Base-by-base conservation (phyloP, 2,888 invertebrate species). In the Antitype chi region DNA sequence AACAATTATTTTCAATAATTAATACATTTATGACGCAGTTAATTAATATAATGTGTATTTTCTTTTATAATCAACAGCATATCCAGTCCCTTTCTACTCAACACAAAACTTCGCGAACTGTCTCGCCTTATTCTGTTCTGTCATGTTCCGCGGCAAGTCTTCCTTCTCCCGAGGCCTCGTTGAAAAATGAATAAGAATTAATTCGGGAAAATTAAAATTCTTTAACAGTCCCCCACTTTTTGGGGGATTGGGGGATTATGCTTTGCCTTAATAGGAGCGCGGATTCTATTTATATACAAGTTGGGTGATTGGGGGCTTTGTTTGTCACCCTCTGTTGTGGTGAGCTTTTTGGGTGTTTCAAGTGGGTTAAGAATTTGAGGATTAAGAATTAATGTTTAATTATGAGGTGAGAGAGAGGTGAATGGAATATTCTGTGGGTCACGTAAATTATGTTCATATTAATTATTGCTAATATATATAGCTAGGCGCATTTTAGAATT, bases 151-250 rank as follows among this genome's bases (percentile, higher is more conserved):
- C 5, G 68, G 25, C 71, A 81, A 72, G 80, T 81, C 81, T 74
- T 75, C 81, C 78, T 76, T 80, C 84, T 79, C 71, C 73, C 82
- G 78, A 84, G 84, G 80, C 74, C 81, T 88, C 87, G 82, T 87
- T 91, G 91, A 92, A 91, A 93, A 93, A 93, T 92, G 89, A 89
- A 91, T 88, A 89, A 85, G 86, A 92, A 93, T 93, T 92, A 93
- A 92, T 93, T 92, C 88, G 85, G 85, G 84, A 89, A 92, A 92
- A 92, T 93, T 92, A 91, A 91, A 93, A 92, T 91, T 90, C 90
- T 86, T 89, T 86, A 90, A 89, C 90, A 82, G 85, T 86, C 82
- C 78, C 82, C 84, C 86, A 87, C 85, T 88, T 87, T 89, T 84
- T 89, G 81, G 77, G 43, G 20, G 77, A 62, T 77, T 77, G 62